phyloP scores from a whole-genome alignment of 2,797 vertebrate species.

The Darevskia mixta region DNA sequence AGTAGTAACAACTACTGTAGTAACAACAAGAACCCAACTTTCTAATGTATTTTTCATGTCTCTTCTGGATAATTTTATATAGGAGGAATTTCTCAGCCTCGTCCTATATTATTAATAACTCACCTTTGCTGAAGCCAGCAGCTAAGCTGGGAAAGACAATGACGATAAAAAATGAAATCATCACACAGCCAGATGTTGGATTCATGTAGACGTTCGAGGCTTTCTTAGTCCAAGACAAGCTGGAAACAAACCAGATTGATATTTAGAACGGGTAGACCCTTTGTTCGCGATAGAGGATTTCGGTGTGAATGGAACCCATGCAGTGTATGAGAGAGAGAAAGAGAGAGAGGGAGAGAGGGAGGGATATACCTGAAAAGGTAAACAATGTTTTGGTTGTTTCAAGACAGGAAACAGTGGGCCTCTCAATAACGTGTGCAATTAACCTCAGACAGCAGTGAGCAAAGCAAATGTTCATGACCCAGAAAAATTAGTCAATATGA shows the following conservation, averaged over 20 bases:
- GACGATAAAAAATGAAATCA: slow-evolving; percentile 72
- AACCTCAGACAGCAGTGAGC: slow-evolving; percentile 78
- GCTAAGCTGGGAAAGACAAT: slow-evolving; percentile 65
- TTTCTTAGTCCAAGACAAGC: slow-evolving; percentile 59
- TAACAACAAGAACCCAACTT: background rate
- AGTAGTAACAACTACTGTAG: background rate
- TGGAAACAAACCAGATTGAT: slow-evolving; percentile 53
- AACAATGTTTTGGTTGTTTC: slow-evolving; percentile 81
- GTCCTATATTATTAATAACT: slow-evolving; percentile 68
- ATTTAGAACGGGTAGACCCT: slow-evolving; percentile 61
- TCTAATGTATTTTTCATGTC: slow-evolving; percentile 29
- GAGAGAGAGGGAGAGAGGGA: background rate
- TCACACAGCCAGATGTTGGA: slow-evolving; percentile 57
- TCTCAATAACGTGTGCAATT: slow-evolving; percentile 76
- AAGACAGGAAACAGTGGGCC: slow-evolving; percentile 85
- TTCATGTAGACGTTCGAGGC: slow-evolving; percentile 14
- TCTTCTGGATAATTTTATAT: slow-evolving; percentile 35
- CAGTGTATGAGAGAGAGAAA: slow-evolving; percentile 67
- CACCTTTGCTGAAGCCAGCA: slow-evolving; percentile 75
- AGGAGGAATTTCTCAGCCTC: slow-evolving; percentile 36
- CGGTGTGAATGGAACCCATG: slow-evolving; percentile 79
- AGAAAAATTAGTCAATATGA: slow-evolving; percentile 83
- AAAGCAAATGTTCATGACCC: slow-evolving; percentile 80
- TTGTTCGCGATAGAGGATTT: slow-evolving; percentile 77
- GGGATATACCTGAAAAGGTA: slow-evolving; percentile 14